Conservation (phyloP, 2,797 vertebrate genomes). For the Allobates femoralis region DNA sequence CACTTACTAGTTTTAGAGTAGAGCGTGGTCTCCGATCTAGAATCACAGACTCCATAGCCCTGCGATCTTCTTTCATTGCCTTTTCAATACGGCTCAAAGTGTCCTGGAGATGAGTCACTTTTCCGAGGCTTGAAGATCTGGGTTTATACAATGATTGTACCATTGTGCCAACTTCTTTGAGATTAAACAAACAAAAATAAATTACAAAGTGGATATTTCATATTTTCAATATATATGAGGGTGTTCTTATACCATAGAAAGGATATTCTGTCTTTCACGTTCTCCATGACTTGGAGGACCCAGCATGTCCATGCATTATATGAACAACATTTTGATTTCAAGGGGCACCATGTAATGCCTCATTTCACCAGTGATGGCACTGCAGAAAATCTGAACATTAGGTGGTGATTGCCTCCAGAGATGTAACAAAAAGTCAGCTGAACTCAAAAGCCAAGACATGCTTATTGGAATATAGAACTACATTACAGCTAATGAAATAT, state of each 20-base stretch:
- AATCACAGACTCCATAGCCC: conserved; percentile 65
- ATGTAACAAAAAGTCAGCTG: too few relatives aligned
- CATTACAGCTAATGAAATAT: too few relatives aligned
- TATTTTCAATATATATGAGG: not conserved
- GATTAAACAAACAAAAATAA: not conserved
- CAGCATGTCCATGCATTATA: not conserved
- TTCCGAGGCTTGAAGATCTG: conserved; percentile 47
- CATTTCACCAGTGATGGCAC: not conserved
- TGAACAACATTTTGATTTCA: not conserved
- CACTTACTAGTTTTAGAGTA: not conserved
- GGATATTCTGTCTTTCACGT: not conserved
- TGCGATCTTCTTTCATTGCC: conserved; percentile 67
- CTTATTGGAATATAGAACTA: too few relatives aligned
- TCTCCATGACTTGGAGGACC: not conserved
- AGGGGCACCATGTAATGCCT: not conserved
- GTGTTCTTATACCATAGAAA: not conserved
- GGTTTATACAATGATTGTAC: conserved; percentile 33
- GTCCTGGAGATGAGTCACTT: conserved; percentile 44
- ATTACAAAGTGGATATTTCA: not conserved
- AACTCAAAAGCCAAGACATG: too few relatives aligned
- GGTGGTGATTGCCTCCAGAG: too few relatives aligned
- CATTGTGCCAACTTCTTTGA: not conserved
- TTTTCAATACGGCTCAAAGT: conserved; percentile 64
- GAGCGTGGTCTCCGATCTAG: conserved; percentile 49
- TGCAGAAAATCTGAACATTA: not conserved